Evolutionary conservation across 2,113 vertebrate genomes (phyloP).

Genomic region (Cyanoderma ruficeps): DNA sequence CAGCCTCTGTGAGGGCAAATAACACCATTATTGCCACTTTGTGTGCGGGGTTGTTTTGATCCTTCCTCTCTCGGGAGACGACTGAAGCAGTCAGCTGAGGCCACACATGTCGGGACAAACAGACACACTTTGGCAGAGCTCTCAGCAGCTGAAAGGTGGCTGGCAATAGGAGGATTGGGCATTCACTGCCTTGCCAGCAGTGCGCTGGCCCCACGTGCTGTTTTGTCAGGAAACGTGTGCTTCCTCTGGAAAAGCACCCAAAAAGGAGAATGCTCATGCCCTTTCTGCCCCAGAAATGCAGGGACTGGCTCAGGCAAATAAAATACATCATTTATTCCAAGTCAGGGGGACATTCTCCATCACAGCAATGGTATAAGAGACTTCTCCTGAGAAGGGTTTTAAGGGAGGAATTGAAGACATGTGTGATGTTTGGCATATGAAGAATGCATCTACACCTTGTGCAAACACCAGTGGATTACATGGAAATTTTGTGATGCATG

Average conservation of each 20-base stretch:
- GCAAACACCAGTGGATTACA: background rate
- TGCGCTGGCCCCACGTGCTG: background rate
- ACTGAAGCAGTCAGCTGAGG: background rate
- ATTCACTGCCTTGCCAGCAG: background rate
- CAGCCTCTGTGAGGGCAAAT: background rate
- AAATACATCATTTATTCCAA: background rate
- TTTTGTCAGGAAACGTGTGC: conserved; percentile 8
- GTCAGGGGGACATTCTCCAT: background rate
- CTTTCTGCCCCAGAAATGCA: background rate
- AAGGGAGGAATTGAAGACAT: background rate
- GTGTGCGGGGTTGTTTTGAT: background rate
- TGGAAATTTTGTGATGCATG: background rate
- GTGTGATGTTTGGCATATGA: background rate
- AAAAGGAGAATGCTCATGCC: background rate
- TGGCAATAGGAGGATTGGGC: fast-evolving
- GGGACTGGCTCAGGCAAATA: background rate
- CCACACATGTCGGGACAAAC: background rate
- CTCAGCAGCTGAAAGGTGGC: background rate
- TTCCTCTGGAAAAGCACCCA: background rate
- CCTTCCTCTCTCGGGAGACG: background rate
- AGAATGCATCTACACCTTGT: background rate
- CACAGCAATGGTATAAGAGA: background rate
- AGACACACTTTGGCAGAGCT: background rate
- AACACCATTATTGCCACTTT: background rate
- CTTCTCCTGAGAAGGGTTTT: background rate